Conservation (phyloP, 2,797 vertebrate species). For the Lacerta bilineata region DNA sequence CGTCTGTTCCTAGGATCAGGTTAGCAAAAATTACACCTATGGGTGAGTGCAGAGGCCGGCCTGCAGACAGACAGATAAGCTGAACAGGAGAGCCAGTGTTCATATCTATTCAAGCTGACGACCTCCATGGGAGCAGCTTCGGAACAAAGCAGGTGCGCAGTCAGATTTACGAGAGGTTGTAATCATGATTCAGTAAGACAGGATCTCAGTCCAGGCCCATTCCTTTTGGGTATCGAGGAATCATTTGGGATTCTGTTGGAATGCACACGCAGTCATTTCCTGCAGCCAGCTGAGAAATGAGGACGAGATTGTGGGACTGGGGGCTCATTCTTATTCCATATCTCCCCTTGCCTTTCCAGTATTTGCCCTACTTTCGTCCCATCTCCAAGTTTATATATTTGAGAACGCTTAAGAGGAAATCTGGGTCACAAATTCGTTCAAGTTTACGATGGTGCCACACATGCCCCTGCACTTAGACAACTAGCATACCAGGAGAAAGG, state of each 20-base stretch:
- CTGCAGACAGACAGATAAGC: conserved; percentile 20
- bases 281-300: not conserved
- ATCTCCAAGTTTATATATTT: not conserved
- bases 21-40: not conserved
- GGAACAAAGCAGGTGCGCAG: not conserved
- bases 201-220: not conserved
- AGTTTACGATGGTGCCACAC: too few relatives aligned
- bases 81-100: not conserved
- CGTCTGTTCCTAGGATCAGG: not conserved
- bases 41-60: not conserved
- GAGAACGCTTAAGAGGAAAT: not conserved
- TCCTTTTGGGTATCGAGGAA: not conserved
- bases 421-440: too few relatives aligned
- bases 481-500: too few relatives aligned
- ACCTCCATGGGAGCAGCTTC: conserved; percentile 21
- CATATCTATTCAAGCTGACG: conserved; percentile 27
- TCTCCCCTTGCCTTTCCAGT: not conserved
- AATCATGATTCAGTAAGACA: conserved; percentile 20
- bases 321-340: not conserved
- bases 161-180: conserved; percentile 4
- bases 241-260: not conserved
- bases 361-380: not conserved
- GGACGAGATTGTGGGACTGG: not conserved
- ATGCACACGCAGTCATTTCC: not conserved
- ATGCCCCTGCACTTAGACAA: too few relatives aligned